A percentile compares a stretch with the other conserved stretches of the same genome.
These are phyloP conservation scores for Agapetus fuscipes DNA, from an alignment of 2,888 invertebrate species.

Conservation along the genomic window DNA sequence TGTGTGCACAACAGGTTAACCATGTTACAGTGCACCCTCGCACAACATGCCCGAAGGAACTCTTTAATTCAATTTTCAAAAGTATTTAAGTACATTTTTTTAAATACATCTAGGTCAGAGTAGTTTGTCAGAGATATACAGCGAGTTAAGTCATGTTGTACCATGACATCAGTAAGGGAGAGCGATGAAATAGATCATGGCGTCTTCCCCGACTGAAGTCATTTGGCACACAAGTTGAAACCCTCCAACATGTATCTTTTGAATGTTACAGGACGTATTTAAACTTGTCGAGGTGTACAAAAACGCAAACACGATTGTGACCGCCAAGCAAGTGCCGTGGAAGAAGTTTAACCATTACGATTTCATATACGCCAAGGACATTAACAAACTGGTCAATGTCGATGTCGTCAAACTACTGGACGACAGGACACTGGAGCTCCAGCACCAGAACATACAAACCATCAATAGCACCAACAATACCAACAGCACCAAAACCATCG, in stretches of 20 bases:
- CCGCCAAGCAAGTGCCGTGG: slow-evolving; percentile 33
- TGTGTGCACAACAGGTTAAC: too few relatives aligned
- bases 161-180: neutral
- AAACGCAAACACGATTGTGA: slow-evolving; percentile 24
- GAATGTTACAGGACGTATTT: slow-evolving; percentile 17
- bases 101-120: too few relatives aligned
- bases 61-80: too few relatives aligned
- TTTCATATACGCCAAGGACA: slow-evolving; percentile 37
- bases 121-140: too few relatives aligned
- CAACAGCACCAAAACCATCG: too few relatives aligned
- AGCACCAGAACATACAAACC: too few relatives aligned
- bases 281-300: slow-evolving; percentile 13
- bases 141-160: too few relatives aligned
- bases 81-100: too few relatives aligned
- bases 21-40: too few relatives aligned
- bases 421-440: slow-evolving; percentile 2
- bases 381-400: slow-evolving; percentile 33
- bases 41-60: too few relatives aligned
- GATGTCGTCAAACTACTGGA: slow-evolving; percentile 27
- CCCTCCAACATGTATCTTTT: slow-evolving; percentile 2
- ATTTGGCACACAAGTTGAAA: neutral
- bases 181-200: neutral
- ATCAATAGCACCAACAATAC: neutral
- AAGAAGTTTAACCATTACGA: slow-evolving; percentile 42
- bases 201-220: neutral